Conservation (phyloP, 37 sponge, comb jelly and placozoan genomes). For the Ephydatia muelleri region DNA sequence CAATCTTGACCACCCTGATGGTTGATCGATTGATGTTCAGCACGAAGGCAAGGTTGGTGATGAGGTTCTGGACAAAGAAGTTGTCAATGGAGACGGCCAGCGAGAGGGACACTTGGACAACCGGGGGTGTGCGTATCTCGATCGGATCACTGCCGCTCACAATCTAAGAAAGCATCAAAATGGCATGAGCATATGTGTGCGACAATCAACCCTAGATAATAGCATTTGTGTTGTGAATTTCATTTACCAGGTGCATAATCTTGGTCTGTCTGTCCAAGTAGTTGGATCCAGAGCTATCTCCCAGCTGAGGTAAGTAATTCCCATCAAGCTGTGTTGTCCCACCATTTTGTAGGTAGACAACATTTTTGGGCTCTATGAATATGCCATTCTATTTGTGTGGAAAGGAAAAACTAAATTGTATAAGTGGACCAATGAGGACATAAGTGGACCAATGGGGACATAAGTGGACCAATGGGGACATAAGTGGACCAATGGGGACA, state of each 20-base stretch:
- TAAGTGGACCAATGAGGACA: neutral
- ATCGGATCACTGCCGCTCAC: conserved; percentile 75
- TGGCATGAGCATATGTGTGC: neutral
- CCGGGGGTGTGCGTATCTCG: conserved; percentile 76
- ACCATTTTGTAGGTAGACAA: conserved; percentile 16
- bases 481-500: too few relatives aligned
- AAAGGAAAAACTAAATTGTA: neutral
- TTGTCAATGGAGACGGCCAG: conserved; percentile 77
- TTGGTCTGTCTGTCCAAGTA: conserved; percentile 66
- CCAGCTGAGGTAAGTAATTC: conserved; percentile 17
- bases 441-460: too few relatives aligned
- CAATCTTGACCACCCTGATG: conserved; percentile 76
- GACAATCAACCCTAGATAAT: too few relatives aligned
- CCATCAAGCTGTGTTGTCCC: conserved; percentile 21
- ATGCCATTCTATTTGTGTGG: conserved; percentile 57
- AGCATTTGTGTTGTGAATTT: neutral
- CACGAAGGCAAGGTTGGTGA: conserved; percentile 72
- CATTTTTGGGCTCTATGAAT: conserved; percentile 60
- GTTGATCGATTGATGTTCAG: conserved; percentile 56
- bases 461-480: too few relatives aligned
- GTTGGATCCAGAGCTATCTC: conserved; percentile 55
- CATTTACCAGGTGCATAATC: conserved; percentile 66
- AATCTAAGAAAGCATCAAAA: neutral
- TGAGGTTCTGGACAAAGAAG: conserved; percentile 62
- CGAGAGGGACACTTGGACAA: conserved; percentile 70